phyloP scores from a whole-genome alignment of 2,797 vertebrate species.

The Rhynchotus rufescens region DNA sequence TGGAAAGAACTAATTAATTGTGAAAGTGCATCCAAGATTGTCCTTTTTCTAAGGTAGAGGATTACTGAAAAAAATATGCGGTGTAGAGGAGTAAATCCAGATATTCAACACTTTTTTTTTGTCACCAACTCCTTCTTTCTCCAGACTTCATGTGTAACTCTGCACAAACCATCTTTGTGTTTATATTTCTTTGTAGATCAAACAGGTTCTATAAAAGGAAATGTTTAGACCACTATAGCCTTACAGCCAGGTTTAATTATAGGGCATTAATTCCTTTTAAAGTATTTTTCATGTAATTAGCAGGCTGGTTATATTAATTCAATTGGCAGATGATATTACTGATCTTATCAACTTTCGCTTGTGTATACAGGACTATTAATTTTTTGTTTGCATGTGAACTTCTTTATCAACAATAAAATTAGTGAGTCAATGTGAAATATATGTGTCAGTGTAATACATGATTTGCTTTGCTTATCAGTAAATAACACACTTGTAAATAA shows the following conservation, averaged over 20 bases:
- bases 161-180: not conserved
- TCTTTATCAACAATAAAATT: constrained; percentile 57
- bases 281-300: constrained; percentile 50
- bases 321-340: constrained; percentile 42
- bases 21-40: not conserved
- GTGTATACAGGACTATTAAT: constrained; percentile 22
- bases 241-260: not conserved
- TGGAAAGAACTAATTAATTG: not conserved
- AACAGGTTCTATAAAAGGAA: not conserved
- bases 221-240: not conserved
- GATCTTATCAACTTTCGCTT: constrained; percentile 55
- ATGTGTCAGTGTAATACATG: not conserved
- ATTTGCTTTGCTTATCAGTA: constrained; percentile 73
- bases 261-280: constrained; percentile 55
- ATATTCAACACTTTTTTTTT: not conserved
- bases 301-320: constrained; percentile 53
- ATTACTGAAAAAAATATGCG: not conserved
- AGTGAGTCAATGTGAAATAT: constrained; percentile 30
- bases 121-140: not conserved
- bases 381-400: constrained; percentile 62
- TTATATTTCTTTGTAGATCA: not conserved
- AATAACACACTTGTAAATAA: constrained; percentile 72
- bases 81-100: not conserved
- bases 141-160: not conserved
- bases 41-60: not conserved